phyloP scores from a whole-genome alignment of 1,140 invertebrate genomes.

The Druon quercuslanigerum region DNA sequence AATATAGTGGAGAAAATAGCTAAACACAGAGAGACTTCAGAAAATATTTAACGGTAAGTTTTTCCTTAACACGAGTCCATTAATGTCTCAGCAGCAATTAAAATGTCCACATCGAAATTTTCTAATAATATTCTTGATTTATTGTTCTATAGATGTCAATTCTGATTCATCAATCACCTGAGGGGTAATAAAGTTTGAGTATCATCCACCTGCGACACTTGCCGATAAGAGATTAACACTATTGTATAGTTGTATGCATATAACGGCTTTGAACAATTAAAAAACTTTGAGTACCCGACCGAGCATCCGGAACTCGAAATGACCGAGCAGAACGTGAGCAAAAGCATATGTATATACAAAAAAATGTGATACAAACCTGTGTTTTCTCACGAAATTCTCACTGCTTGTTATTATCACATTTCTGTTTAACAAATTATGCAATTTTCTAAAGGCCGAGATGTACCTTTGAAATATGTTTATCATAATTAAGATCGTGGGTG shows the following conservation, averaged over 20 bases:
- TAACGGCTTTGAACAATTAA: slow-evolving; percentile 55
- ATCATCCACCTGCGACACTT: background rate
- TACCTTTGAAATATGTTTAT: slow-evolving; percentile 14
- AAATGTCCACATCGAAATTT: background rate
- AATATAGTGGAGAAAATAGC: too few species aligned
- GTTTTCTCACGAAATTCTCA: slow-evolving; percentile 1
- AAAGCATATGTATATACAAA: background rate
- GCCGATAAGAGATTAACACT: background rate
- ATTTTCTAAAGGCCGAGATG: background rate
- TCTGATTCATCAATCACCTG: background rate
- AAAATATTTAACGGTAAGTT: too few species aligned
- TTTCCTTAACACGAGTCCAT: too few species aligned
- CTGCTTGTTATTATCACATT: background rate
- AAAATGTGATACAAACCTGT: background rate
- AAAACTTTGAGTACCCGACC: slow-evolving; percentile 44
- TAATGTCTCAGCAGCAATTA: too few species aligned
- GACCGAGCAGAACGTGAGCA: background rate
- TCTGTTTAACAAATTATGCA: slow-evolving; percentile 21
- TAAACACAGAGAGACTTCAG: too few species aligned
- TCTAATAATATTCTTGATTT: slow-evolving; percentile 8
- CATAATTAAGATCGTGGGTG: slow-evolving; percentile 11
- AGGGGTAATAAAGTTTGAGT: background rate
- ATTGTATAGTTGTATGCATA: slow-evolving; percentile 30
- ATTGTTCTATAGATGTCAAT: slow-evolving; percentile 9
- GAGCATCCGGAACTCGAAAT: slow-evolving; percentile 45